A percentile compares a stretch with the other conserved stretches of the same genome.
phyloP scores from a whole-genome alignment of 2,888 invertebrate genomes.

The Tetheella fluctuosa region DNA sequence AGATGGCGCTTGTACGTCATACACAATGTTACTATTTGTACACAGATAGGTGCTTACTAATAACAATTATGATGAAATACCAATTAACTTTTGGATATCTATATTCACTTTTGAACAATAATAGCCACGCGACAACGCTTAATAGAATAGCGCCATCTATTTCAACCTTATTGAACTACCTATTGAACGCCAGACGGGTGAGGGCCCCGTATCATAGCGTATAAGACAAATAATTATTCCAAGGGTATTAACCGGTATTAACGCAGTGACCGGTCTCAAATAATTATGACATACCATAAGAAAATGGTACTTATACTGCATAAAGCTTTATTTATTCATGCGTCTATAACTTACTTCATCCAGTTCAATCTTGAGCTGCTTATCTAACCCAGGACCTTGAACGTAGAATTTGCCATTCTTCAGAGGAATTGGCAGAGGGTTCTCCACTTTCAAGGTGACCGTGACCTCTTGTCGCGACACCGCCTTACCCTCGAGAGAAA shows the following conservation, averaged over 20 bases:
- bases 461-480: conserved; percentile 79
- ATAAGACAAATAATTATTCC: too few species aligned
- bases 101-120: too few species aligned
- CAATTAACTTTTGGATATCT: too few species aligned
- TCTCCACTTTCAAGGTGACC: conserved; percentile 88
- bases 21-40: neutral
- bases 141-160: neutral
- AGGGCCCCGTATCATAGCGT: neutral
- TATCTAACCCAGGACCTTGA: conserved; percentile 92
- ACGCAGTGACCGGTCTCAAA: too few species aligned
- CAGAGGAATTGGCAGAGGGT: conserved; percentile 92
- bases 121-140: too few species aligned
- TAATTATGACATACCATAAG: too few species aligned
- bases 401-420: conserved; percentile 91
- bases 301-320: too few species aligned
- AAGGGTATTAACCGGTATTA: too few species aligned
- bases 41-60: too few species aligned
- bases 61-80: too few species aligned
- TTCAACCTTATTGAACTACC: neutral
- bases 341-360: conserved; percentile 85
- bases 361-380: conserved; percentile 88
- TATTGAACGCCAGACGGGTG: neutral
- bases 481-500: conserved; percentile 85
- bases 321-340: too few species aligned
- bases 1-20: conserved; percentile 1